A percentile compares a stretch with the other conserved stretches of the same genome.
Conservation (phyloP, 2,113 vertebrate genomes). For the Ptilorrhoa leucosticta region DNA sequence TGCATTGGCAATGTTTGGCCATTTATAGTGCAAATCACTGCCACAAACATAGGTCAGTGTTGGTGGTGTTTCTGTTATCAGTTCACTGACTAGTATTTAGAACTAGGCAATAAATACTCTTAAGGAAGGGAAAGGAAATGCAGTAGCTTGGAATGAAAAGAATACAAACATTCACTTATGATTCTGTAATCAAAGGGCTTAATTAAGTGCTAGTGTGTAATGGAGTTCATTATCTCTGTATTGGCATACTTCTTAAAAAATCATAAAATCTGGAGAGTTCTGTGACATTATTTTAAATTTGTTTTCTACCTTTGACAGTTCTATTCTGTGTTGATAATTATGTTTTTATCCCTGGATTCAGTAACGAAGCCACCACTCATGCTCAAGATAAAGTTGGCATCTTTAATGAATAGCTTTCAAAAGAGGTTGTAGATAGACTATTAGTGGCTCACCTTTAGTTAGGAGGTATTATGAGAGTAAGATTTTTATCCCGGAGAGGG, state of each 20-base stretch:
- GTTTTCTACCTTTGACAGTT: background rate
- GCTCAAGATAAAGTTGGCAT: background rate
- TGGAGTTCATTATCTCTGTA: background rate
- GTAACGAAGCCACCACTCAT: background rate
- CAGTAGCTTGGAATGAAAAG: background rate
- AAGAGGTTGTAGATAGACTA: background rate
- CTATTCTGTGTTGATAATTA: background rate
- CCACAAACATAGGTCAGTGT: background rate
- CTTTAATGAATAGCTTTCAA: background rate
- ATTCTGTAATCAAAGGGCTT: background rate
- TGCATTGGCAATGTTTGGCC: background rate
- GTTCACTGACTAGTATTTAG: background rate
- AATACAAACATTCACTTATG: background rate
- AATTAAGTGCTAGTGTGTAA: background rate
- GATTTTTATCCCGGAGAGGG: background rate
- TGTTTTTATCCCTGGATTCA: background rate
- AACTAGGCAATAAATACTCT: background rate
- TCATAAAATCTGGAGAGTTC: background rate
- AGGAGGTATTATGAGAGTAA: background rate
- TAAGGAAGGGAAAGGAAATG: background rate
- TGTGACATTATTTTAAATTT: background rate
- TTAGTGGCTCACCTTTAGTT: background rate
- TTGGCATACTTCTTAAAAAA: background rate
- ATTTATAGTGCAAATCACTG: background rate
- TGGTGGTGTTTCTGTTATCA: background rate